These are phyloP conservation scores for Zingel zingel DNA, from an alignment of 2,113 vertebrate species.

Conservation along the genomic window DNA sequence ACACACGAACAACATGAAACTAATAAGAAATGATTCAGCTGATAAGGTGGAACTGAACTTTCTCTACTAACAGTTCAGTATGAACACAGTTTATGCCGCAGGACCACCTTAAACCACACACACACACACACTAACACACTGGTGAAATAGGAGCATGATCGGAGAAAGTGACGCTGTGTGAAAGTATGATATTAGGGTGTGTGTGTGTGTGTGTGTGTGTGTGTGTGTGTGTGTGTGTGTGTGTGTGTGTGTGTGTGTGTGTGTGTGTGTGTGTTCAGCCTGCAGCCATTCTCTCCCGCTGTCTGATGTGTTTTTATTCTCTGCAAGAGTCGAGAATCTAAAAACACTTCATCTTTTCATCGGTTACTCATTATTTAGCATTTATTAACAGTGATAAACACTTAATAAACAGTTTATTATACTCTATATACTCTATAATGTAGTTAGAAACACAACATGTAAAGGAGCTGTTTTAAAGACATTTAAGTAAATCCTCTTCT, in stretches of 20 bases:
- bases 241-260: conserved; percentile 2
- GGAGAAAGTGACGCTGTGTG: background rate
- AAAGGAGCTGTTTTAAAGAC: no score
- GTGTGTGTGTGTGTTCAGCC: background rate
- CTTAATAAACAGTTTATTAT: no score
- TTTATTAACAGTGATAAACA: no score
- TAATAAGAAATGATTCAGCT: background rate
- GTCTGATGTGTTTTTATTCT: background rate
- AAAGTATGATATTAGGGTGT: background rate
- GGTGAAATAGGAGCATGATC: background rate
- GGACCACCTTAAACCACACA: conserved; percentile 13
- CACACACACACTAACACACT: conserved; percentile 16
- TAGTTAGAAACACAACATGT: no score
- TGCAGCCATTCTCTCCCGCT: conserved; percentile 3
- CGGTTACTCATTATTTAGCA: no score
- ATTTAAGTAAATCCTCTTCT: no score
- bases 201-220: conserved; percentile 15
- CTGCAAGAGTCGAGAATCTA: no score
- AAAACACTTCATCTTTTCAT: no score
- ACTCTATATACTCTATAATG: no score
- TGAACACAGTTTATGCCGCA: background rate
- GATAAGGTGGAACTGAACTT: background rate
- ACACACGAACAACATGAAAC: background rate
- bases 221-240: conserved; percentile 11
- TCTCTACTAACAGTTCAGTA: background rate